A percentile compares a stretch with the other conserved stretches of the same genome.
Conservation (phyloP, 1,140 invertebrate species). For the Drosophila nasuta region DNA sequence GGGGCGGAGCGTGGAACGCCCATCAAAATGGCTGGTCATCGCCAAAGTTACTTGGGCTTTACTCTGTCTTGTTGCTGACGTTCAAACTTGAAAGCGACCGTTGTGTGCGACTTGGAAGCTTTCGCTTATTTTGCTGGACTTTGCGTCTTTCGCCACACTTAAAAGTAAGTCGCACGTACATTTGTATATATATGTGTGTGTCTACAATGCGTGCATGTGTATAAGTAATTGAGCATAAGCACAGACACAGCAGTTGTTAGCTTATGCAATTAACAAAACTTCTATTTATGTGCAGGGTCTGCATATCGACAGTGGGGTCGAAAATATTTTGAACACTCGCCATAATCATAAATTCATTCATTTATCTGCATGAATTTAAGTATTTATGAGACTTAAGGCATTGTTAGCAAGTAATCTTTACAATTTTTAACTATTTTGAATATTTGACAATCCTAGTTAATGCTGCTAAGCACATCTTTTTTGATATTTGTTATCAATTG, state of each 20-base stretch:
- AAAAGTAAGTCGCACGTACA: not conserved
- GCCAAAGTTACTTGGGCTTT: constrained; percentile 58
- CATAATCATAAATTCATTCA: not conserved
- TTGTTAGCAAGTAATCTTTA: not conserved
- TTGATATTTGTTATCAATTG: not conserved
- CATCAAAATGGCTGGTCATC: constrained; percentile 49
- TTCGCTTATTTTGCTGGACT: constrained; percentile 23
- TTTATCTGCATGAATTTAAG: not conserved
- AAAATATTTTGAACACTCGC: not conserved
- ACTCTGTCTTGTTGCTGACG: constrained; percentile 55
- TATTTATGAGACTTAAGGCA: not conserved
- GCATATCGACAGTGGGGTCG: not conserved
- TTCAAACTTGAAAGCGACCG: constrained; percentile 61
- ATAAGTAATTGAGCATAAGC: constrained; percentile 9
- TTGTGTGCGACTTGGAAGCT: constrained; percentile 47
- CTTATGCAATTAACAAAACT: constrained; percentile 4
- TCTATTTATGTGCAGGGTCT: not conserved
- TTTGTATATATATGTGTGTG: not conserved
- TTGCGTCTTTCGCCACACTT: constrained; percentile 25
- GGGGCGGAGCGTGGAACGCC: constrained; percentile 1
- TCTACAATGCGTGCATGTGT: not conserved
- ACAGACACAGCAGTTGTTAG: not conserved
- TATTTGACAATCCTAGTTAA: not conserved
- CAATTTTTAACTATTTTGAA: not conserved
- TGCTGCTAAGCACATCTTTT: not conserved